phyloP scores from a whole-genome alignment of 2,888 invertebrate genomes.

The Phortica okadai region DNA sequence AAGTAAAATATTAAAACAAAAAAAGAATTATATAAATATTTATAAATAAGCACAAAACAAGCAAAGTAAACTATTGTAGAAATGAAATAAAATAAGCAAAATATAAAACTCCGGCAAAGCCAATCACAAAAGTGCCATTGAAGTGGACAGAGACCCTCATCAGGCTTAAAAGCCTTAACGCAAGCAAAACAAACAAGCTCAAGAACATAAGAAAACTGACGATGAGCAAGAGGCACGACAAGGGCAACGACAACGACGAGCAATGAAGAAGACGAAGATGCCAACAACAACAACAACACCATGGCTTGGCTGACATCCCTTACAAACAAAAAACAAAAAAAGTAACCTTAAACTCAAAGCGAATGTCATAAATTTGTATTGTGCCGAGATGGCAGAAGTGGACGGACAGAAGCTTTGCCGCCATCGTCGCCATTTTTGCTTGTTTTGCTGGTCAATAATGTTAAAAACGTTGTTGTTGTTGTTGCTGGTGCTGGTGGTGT shows the following conservation, averaged over 20 bases:
- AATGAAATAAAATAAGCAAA: background rate
- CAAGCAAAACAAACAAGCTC: background rate
- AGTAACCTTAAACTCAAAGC: background rate
- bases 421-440: too few species aligned
- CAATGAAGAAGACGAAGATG: background rate
- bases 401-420: too few species aligned
- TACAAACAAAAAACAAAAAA: background rate
- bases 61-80: background rate
- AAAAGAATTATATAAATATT: background rate
- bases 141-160: background rate
- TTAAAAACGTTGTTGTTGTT: background rate
- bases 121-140: background rate
- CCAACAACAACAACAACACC: background rate
- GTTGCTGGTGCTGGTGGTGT: background rate
- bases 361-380: conserved; percentile 10
- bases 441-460: background rate
- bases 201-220: background rate
- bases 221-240: background rate
- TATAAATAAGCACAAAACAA: background rate
- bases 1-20: background rate
- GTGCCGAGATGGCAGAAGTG: background rate
- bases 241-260: background rate
- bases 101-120: background rate
- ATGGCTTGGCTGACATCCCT: background rate
- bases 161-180: background rate